A percentile compares a stretch with the other conserved stretches of the same genome.
These are phyloP conservation scores for Hemitrygon akajei DNA, from an alignment of 2,797 vertebrate genomes.

Conservation along the genomic window DNA sequence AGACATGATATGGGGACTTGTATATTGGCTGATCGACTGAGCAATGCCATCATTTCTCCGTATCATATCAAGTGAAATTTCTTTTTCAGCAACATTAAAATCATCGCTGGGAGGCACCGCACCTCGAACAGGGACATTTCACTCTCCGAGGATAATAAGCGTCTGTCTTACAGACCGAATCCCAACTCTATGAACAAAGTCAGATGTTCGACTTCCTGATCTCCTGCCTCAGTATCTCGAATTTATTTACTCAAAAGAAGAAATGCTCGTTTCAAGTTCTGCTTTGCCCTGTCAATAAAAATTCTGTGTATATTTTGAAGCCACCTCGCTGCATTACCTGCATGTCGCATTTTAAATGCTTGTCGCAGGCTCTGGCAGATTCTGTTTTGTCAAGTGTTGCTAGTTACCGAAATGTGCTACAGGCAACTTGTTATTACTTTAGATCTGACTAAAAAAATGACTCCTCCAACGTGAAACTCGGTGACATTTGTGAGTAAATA, in stretches of 20 bases:
- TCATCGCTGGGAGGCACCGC: background rate
- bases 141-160: background rate
- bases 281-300: background rate
- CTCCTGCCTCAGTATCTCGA: background rate
- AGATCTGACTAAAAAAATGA: slow-evolving; percentile 15
- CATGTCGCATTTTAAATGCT: background rate
- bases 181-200: background rate
- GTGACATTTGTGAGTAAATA: slow-evolving; percentile 26
- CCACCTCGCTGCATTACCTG: background rate
- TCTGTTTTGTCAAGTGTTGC: slow-evolving; percentile 23
- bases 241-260: background rate
- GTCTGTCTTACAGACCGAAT: background rate
- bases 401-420: background rate
- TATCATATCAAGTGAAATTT: background rate
- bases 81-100: background rate
- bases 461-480: background rate
- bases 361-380: background rate
- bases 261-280: background rate
- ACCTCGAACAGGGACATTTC: background rate
- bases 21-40: background rate
- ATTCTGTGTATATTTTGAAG: background rate
- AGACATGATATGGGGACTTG: background rate
- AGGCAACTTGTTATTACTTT: slow-evolving; percentile 20
- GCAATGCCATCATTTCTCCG: background rate
- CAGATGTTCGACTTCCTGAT: background rate